Percentiles rank a stretch among this genome's conserved stretches.
Evolutionary conservation across 2,113 vertebrate genomes (phyloP).

Genomic region (Labeo rohita): DNA sequence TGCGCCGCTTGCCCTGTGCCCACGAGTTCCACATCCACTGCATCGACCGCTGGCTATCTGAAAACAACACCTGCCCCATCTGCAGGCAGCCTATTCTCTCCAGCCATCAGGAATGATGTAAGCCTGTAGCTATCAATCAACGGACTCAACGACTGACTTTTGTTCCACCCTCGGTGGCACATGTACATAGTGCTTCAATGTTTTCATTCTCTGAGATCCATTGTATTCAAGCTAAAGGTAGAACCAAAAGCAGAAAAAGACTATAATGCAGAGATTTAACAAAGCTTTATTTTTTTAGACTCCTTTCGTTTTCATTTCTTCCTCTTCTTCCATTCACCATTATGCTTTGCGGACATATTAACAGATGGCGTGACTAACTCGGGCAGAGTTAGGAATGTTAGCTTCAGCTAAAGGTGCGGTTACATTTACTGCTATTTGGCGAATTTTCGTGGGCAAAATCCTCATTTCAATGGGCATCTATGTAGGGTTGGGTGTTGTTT

Average conservation of each 20-base stretch:
- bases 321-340: slow-evolving; percentile 50
- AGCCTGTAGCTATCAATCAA: slow-evolving; percentile 30
- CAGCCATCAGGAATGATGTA: slow-evolving; percentile 75
- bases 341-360: slow-evolving; percentile 62
- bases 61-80: slow-evolving; percentile 95
- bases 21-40: slow-evolving; percentile 97
- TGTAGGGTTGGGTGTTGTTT: neutral
- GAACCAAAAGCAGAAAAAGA: slow-evolving; percentile 71
- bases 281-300: slow-evolving; percentile 85
- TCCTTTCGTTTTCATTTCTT: slow-evolving; percentile 61
- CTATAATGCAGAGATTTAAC: slow-evolving; percentile 77
- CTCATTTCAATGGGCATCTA: neutral
- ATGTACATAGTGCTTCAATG: slow-evolving; percentile 78
- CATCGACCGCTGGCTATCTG: slow-evolving; percentile 96
- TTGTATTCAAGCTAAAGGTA: slow-evolving; percentile 69
- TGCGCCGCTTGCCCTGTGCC: slow-evolving; percentile 88
- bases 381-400: slow-evolving; percentile 60
- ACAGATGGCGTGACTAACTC: slow-evolving; percentile 63
- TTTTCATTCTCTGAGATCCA: slow-evolving; percentile 67
- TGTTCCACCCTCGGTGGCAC: slow-evolving; percentile 52
- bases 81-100: slow-evolving; percentile 88
- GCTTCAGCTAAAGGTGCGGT: slow-evolving; percentile 33
- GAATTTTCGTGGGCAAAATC: neutral
- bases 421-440: neutral
- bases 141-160: slow-evolving; percentile 46